Conservation (phyloP, 2,888 invertebrate genomes). For the Lottia gigantea region DNA sequence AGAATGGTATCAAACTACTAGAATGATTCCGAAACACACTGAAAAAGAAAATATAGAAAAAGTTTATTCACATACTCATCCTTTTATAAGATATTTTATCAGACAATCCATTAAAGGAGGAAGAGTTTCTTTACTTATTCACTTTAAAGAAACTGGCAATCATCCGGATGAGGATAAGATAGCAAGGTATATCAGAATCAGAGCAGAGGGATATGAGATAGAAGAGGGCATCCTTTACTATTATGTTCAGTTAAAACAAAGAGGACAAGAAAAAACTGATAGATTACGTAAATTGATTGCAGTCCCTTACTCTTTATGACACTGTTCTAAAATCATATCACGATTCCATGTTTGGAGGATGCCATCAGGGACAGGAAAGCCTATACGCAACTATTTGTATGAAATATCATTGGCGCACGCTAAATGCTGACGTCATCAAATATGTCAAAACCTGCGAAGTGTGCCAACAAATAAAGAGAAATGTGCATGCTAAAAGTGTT, state of each 20-base stretch:
- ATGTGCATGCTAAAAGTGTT: conserved; percentile 15
- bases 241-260: conserved; percentile 15
- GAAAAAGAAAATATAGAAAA: too few species aligned
- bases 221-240: conserved; percentile 28
- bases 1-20: too few species aligned
- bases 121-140: too few species aligned
- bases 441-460: conserved; percentile 20
- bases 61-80: too few species aligned
- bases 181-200: conserved; percentile 16
- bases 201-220: conserved; percentile 24
- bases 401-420: conserved; percentile 26
- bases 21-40: too few species aligned
- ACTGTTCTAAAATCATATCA: conserved; percentile 25
- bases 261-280: not conserved
- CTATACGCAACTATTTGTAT: conserved; percentile 15
- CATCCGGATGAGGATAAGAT: conserved; percentile 22
- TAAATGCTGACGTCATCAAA: conserved; percentile 21
- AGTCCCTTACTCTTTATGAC: conserved; percentile 22
- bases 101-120: too few species aligned
- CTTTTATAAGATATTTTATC: too few species aligned
- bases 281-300: conserved; percentile 18
- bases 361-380: conserved; percentile 23
- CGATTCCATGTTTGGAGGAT: conserved; percentile 23
- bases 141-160: conserved; percentile 16
- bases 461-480: conserved; percentile 22